Percentiles rank a stretch among this genome's conserved stretches.
phyloP scores from a whole-genome alignment of 2,797 vertebrate genomes.

The Centroberyx gerrardi region DNA sequence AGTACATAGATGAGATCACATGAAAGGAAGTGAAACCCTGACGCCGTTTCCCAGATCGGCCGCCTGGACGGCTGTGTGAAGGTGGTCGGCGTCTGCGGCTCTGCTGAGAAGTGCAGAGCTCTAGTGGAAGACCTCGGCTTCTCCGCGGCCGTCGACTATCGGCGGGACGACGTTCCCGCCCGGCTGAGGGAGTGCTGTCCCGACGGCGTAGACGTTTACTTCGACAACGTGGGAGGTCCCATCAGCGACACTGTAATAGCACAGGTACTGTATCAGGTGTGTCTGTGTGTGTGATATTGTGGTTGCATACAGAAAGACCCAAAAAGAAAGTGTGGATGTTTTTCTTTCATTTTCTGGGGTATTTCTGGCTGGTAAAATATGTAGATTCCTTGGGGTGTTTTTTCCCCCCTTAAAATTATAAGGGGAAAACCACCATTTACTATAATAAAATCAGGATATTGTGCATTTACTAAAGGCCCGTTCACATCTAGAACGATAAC shows the following conservation, averaged over 20 bases:
- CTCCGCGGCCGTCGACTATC: conserved; percentile 93
- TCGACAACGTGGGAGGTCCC: conserved; percentile 96
- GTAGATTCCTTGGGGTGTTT: not conserved
- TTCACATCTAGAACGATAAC: too few species aligned
- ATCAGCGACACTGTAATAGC: conserved; percentile 92
- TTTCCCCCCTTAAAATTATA: not conserved
- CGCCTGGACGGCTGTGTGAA: conserved; percentile 91
- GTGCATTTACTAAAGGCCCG: not conserved
- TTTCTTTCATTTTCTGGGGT: not conserved
- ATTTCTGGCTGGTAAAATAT: not conserved
- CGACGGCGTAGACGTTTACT: conserved; percentile 93
- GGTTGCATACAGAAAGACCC: not conserved
- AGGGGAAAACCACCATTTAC: not conserved
- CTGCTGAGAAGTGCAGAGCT: conserved; percentile 90
- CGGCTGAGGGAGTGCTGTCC: conserved; percentile 89
- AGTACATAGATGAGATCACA: not conserved
- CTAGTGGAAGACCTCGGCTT: conserved; percentile 92
- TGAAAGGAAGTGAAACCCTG: not conserved
- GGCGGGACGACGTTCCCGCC: conserved; percentile 82
- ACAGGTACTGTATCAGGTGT: conserved; percentile 84
- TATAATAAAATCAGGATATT: not conserved
- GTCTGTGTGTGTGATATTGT: not conserved
- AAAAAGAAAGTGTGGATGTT: not conserved
- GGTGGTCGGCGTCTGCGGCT: conserved; percentile 96
- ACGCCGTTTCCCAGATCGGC: conserved; percentile 85